Conservation (phyloP, 1,140 invertebrate genomes). For the Pogonognathellus flavescens region DNA sequence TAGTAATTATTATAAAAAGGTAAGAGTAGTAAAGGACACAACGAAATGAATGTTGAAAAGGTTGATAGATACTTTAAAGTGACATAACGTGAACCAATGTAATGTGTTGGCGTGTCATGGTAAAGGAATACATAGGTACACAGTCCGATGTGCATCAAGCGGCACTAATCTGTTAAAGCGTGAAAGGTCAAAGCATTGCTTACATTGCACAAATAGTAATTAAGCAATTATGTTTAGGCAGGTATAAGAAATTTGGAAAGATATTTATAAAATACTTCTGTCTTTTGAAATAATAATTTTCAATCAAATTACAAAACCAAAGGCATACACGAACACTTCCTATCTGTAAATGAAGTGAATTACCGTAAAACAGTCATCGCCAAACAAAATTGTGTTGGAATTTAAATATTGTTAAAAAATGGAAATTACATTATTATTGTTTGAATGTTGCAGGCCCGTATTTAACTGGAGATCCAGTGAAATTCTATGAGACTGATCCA, state of each 20-base stretch:
- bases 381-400: background rate
- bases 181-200: slow-evolving; percentile 39
- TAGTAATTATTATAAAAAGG: background rate
- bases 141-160: background rate
- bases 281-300: no score
- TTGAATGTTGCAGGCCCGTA: slow-evolving; percentile 46
- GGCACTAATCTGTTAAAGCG: slow-evolving; percentile 31
- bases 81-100: background rate
- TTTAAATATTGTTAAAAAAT: background rate
- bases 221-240: slow-evolving; percentile 17
- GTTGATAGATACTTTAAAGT: background rate
- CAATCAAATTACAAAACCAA: no score
- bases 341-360: no score
- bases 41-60: no score
- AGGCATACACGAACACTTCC: no score
- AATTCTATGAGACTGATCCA: slow-evolving; percentile 51
- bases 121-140: background rate
- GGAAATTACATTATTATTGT: background rate
- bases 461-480: slow-evolving; percentile 9
- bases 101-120: background rate
- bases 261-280: no score
- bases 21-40: background rate
- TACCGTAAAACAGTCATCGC: no score
- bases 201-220: no score
- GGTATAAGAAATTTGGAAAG: no score